Evolutionary conservation across 1,140 invertebrate genomes (phyloP).

Genomic region (Grapholita molesta): DNA sequence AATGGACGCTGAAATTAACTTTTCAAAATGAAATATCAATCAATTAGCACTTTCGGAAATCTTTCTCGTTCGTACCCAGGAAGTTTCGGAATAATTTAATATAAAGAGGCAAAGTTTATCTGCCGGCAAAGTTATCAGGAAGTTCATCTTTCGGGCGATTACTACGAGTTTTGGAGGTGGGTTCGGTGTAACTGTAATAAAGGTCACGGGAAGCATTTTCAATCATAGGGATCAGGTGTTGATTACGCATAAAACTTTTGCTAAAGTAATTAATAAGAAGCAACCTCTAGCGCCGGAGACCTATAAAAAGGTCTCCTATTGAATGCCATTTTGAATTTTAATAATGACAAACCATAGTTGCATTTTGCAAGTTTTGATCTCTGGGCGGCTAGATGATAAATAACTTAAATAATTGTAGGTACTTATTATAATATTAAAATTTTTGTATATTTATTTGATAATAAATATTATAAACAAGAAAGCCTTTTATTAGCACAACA

Average conservation of each 20-base stretch:
- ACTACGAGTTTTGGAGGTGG: slow-evolving; percentile 22
- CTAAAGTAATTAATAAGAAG: too few species aligned
- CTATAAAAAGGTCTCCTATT: too few species aligned
- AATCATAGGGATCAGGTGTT: background rate
- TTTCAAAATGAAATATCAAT: slow-evolving; percentile 41
- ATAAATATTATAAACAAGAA: background rate
- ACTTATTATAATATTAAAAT: too few species aligned
- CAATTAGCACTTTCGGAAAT: slow-evolving; percentile 51
- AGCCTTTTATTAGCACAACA: background rate
- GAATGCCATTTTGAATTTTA: too few species aligned
- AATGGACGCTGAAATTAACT: slow-evolving; percentile 8
- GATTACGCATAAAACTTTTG: background rate
- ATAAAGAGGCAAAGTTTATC: slow-evolving; percentile 60
- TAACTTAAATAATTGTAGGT: too few species aligned
- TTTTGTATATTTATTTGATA: too few species aligned
- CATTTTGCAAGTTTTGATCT: too few species aligned
- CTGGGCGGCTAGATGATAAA: too few species aligned
- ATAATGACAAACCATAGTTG: too few species aligned
- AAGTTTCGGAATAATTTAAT: slow-evolving; percentile 67
- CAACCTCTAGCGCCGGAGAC: too few species aligned
- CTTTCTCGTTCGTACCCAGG: slow-evolving; percentile 32
- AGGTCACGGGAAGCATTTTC: background rate
- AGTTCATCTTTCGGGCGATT: slow-evolving; percentile 60
- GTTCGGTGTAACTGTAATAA: background rate
- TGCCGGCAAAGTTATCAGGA: slow-evolving; percentile 45